Percentiles rank a stretch among this genome's conserved stretches.
These are phyloP conservation scores for Calcarius lapponicus DNA, from an alignment of 2,797 vertebrate genomes.

Conservation along the genomic window DNA sequence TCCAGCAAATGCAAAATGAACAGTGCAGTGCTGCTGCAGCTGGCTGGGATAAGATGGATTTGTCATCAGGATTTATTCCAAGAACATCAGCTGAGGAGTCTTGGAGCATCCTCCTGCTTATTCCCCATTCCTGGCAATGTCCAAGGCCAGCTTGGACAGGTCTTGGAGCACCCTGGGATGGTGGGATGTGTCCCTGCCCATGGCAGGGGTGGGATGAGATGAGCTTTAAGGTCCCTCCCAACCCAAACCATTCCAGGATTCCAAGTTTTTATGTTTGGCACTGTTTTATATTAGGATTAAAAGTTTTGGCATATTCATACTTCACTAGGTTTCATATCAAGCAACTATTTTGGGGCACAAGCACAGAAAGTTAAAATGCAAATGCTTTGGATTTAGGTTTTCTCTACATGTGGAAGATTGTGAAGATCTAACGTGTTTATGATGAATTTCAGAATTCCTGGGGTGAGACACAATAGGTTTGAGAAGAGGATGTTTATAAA, in stretches of 20 bases:
- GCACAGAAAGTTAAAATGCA: neutral
- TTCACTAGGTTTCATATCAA: neutral
- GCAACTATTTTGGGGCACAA: neutral
- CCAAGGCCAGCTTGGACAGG: neutral
- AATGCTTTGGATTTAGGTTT: neutral
- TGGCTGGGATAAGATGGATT: neutral
- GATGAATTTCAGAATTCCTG: neutral
- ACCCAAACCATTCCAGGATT: neutral
- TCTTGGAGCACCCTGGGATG: neutral
- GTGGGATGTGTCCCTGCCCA: neutral
- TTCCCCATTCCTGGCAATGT: neutral
- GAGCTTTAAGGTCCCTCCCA: neutral
- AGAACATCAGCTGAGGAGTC: neutral
- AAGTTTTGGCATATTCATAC: neutral
- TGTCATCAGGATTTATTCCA: neutral
- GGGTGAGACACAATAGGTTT: neutral
- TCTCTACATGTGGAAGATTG: neutral
- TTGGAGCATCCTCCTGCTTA: neutral
- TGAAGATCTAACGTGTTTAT: neutral
- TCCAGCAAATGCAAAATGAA: neutral
- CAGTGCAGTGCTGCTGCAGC: neutral
- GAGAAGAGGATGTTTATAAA: slow-evolving; percentile 59
- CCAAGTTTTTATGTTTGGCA: neutral
- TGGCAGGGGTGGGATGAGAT: neutral
- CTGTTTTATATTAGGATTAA: neutral